A percentile compares a stretch with the other conserved stretches of the same genome.
Evolutionary conservation across 2,888 invertebrate genomes (phyloP).

Genomic region (Pseudococcus viburni): DNA sequence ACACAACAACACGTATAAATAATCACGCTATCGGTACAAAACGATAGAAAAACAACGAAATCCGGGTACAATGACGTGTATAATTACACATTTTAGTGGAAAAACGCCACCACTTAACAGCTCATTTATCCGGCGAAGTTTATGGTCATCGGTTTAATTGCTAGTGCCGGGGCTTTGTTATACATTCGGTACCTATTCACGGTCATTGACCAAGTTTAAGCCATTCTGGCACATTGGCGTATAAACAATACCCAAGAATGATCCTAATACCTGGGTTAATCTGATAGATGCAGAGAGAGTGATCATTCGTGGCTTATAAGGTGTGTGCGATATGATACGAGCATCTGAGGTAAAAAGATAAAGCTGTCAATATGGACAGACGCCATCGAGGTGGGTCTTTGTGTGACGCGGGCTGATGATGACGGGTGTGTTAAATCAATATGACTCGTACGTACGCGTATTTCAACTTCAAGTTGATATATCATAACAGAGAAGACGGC

Average conservation of each 20-base stretch:
- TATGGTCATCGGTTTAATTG: constrained; percentile 19
- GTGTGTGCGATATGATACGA: background rate
- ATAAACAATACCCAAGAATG: no score
- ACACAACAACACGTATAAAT: background rate
- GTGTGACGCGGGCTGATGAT: constrained; percentile 1
- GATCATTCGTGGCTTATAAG: background rate
- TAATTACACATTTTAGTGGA: background rate
- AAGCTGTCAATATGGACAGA: constrained; percentile 34
- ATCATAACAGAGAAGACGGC: constrained; percentile 9
- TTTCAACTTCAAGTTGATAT: background rate
- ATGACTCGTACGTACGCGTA: constrained; percentile 24
- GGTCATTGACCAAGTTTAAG: background rate
- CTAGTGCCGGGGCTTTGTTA: background rate
- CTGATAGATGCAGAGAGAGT: background rate
- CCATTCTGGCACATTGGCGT: no score
- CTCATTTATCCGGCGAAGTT: constrained; percentile 29
- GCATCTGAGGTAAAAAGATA: background rate
- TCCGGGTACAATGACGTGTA: background rate
- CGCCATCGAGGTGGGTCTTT: constrained; percentile 47
- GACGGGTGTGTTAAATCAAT: constrained; percentile 32
- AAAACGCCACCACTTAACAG: constrained; percentile 2
- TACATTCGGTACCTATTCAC: background rate
- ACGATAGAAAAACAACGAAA: background rate
- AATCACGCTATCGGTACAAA: background rate
- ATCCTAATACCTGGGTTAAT: background rate